A percentile compares a stretch with the other conserved stretches of the same genome.
These are phyloP conservation scores for Drosophila busckii DNA, from an alignment of 1,140 invertebrate genomes.

Conservation along the genomic window DNA sequence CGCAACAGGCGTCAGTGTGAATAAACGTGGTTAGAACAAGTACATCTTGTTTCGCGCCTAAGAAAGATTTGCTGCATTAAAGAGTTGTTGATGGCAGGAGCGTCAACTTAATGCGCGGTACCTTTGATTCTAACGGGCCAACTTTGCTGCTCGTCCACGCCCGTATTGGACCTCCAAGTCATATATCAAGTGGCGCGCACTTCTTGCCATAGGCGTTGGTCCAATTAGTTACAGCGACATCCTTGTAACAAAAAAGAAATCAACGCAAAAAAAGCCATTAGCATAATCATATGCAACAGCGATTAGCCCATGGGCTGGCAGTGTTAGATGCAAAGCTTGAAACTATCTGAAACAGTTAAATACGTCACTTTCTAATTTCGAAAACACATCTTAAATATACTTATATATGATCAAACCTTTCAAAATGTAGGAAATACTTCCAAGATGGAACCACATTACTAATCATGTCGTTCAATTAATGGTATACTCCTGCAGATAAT, in stretches of 20 bases:
- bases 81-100: neutral
- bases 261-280: slow-evolving; percentile 34
- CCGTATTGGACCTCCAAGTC: slow-evolving; percentile 14
- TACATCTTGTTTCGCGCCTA: slow-evolving; percentile 5
- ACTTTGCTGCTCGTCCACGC: neutral
- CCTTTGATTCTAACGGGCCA: slow-evolving; percentile 26
- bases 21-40: neutral
- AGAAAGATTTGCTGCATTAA: neutral
- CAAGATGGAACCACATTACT: too few species aligned
- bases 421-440: too few species aligned
- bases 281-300: too few species aligned
- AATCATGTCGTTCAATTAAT: too few species aligned
- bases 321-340: too few species aligned
- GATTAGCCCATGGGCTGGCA: too few species aligned
- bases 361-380: too few species aligned
- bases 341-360: too few species aligned
- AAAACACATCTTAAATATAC: too few species aligned
- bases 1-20: neutral
- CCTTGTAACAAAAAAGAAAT: slow-evolving; percentile 22
- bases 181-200: slow-evolving; percentile 17
- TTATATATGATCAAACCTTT: too few species aligned
- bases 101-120: slow-evolving; percentile 11
- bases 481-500: too few species aligned
- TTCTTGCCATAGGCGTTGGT: slow-evolving; percentile 18
- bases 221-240: slow-evolving; percentile 44